Conservation (phyloP, 1,140 invertebrate species). For the Orius laevigatus region DNA sequence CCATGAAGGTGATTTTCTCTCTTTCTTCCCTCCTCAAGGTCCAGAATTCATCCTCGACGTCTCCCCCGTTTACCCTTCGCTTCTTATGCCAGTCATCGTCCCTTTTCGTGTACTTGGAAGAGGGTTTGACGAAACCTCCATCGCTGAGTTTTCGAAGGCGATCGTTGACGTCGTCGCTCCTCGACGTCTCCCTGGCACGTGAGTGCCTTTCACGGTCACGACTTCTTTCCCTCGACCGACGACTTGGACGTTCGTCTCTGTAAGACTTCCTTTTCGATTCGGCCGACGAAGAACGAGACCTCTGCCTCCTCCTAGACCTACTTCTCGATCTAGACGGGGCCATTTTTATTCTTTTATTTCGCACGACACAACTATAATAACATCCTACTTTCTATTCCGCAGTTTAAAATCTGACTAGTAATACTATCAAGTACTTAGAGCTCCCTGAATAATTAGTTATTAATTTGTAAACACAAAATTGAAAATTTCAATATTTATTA, state of each 20-base stretch:
- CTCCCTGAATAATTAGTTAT: too few relatives aligned
- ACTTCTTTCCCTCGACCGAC: constrained; percentile 1
- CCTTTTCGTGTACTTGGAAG: constrained; percentile 3
- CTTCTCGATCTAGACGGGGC: not conserved
- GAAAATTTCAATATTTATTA: too few relatives aligned
- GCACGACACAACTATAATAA: too few relatives aligned
- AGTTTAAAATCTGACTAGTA: too few relatives aligned
- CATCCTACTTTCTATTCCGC: too few relatives aligned
- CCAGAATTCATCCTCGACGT: constrained; percentile 19
- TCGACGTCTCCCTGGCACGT: not conserved
- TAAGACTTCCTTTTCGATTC: too few relatives aligned
- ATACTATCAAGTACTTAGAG: too few relatives aligned
- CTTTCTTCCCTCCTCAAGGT: constrained; percentile 42
- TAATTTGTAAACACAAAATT: too few relatives aligned
- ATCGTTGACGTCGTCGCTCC: not conserved
- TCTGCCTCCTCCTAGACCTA: not conserved
- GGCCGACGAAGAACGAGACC: not conserved
- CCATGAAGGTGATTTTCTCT: constrained; percentile 51
- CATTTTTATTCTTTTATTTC: too few relatives aligned
- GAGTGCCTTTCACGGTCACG: not conserved
- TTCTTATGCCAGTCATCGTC: not conserved
- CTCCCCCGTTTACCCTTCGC: not conserved
- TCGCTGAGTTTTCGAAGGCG: not conserved
- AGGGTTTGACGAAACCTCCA: not conserved
- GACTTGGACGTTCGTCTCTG: not conserved